Conservation (phyloP, 2,113 vertebrate genomes). For the Lasiurus borealis region DNA sequence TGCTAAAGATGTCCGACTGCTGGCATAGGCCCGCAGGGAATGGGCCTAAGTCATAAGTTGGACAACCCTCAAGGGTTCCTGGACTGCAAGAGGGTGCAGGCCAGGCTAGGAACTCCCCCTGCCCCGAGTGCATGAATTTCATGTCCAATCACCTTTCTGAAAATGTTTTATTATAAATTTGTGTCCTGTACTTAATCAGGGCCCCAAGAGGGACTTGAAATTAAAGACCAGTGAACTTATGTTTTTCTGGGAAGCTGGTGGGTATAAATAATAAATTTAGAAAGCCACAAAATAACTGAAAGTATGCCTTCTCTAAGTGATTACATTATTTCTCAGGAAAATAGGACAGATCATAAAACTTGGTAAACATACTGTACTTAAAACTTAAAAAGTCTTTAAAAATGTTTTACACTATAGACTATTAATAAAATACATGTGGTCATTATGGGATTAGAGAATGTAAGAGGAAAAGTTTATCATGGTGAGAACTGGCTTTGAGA, state of each 20-base stretch:
- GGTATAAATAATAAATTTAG: slow-evolving; percentile 22
- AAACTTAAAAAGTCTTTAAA: slow-evolving; percentile 35
- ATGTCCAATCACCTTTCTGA: background rate
- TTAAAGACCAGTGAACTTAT: background rate
- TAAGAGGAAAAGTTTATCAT: background rate
- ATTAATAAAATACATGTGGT: slow-evolving; percentile 24
- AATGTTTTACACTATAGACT: background rate
- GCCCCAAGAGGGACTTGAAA: background rate
- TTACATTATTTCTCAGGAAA: slow-evolving; percentile 17
- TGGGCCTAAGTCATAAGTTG: no score
- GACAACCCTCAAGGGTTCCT: no score
- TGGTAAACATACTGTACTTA: background rate
- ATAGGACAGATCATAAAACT: background rate
- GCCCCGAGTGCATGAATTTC: no score
- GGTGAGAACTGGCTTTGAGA: background rate
- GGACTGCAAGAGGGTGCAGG: no score
- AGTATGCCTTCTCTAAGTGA: background rate
- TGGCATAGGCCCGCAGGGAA: no score
- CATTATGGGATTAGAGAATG: background rate
- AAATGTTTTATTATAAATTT: slow-evolving; percentile 2
- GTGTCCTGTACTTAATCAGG: background rate
- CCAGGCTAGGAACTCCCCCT: no score
- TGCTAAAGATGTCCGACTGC: no score
- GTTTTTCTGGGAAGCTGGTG: background rate
- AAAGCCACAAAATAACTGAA: background rate